Evolutionary conservation across 2,113 vertebrate species (phyloP).

Genomic region (Balaeniceps rex): DNA sequence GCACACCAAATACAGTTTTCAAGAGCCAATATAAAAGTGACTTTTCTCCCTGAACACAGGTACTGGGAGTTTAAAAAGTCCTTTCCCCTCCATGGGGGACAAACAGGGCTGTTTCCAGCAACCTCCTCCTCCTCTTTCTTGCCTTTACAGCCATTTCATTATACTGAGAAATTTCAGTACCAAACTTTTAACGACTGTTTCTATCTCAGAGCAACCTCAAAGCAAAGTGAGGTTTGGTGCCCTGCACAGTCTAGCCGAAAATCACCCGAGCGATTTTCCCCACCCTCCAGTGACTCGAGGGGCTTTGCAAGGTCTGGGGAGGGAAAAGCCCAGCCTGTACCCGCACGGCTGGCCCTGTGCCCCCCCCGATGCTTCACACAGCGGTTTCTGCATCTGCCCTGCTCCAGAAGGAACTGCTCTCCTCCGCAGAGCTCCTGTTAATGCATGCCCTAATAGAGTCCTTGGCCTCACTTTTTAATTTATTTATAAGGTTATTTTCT

Average conservation of each 20-base stretch:
- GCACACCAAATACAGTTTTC: background rate
- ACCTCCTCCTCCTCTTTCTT: background rate
- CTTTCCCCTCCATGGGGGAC: background rate
- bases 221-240: background rate
- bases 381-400: background rate
- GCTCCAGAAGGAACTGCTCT: background rate
- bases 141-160: background rate
- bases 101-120: background rate
- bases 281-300: accelerated
- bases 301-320: background rate
- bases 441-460: background rate
- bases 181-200: background rate
- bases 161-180: background rate
- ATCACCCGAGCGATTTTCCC: accelerated
- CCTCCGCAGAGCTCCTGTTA: background rate
- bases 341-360: accelerated
- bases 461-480: background rate
- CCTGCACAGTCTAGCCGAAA: too few relatives aligned
- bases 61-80: background rate
- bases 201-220: background rate
- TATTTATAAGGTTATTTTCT: background rate
- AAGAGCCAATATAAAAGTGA: background rate
- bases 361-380: background rate
- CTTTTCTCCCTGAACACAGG: background rate
- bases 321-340: background rate